Evolutionary conservation across 2,888 invertebrate genomes (phyloP).

Genomic region (Lumbricus terrestris): DNA sequence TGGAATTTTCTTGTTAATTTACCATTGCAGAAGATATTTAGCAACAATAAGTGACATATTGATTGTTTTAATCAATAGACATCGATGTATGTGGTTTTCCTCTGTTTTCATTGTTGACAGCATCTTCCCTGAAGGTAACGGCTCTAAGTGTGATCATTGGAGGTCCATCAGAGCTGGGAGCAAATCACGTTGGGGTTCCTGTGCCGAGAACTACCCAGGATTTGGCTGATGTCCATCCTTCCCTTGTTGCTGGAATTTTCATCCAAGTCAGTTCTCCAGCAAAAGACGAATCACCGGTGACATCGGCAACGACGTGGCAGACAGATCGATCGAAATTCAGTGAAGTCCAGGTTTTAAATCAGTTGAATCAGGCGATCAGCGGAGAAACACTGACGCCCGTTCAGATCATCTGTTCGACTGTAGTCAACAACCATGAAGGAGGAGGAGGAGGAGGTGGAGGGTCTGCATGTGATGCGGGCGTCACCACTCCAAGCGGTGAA

Average conservation of each 20-base stretch:
- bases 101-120: not conserved
- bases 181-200: not conserved
- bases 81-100: not conserved
- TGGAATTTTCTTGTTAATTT: not conserved
- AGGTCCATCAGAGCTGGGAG: not conserved
- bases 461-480: not conserved
- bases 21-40: not conserved
- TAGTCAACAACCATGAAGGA: not conserved
- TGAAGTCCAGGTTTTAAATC: conserved; percentile 74
- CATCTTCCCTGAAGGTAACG: not conserved
- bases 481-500: conserved; percentile 20
- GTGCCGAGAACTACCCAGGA: not conserved
- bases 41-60: not conserved
- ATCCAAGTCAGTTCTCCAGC: not conserved
- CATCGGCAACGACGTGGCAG: conserved; percentile 12
- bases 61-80: not conserved
- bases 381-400: conserved; percentile 19
- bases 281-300: not conserved
- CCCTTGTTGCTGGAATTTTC: not conserved
- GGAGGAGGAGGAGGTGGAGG: no score
- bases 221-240: not conserved
- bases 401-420: conserved; percentile 17
- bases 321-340: conserved; percentile 27
- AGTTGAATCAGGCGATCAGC: conserved; percentile 71
- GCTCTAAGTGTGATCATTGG: not conserved